Conservation (phyloP, 2,797 vertebrate genomes). For the Scomberomorus guttatus region DNA sequence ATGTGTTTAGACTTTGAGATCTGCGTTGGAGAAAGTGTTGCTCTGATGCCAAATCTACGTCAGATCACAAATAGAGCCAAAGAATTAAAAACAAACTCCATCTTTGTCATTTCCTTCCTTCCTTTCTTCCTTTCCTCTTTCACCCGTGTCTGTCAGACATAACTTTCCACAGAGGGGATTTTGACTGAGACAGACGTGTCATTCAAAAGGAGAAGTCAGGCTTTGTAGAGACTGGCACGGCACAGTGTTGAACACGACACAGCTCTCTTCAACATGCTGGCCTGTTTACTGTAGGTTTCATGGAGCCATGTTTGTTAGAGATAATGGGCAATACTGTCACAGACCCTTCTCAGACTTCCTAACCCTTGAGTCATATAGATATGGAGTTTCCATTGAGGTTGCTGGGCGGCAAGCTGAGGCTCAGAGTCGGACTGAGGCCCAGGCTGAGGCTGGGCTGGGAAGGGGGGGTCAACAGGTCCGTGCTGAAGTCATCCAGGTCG, state of each 20-base stretch:
- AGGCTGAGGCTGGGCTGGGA: conserved; percentile 3
- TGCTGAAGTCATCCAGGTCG: conserved; percentile 49
- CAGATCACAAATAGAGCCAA: conserved; percentile 10
- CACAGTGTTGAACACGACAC: neutral
- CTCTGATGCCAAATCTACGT: conserved; percentile 7
- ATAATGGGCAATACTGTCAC: conserved; percentile 4
- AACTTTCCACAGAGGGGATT: conserved; percentile 45
- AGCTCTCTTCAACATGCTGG: neutral
- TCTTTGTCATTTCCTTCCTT: conserved; percentile 51
- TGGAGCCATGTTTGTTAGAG: conserved; percentile 3
- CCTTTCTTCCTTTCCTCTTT: conserved; percentile 54
- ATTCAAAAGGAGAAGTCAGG: conserved; percentile 63
- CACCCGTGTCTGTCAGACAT: conserved; percentile 44
- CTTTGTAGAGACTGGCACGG: conserved; percentile 37
- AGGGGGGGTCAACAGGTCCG: neutral
- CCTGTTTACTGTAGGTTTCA: neutral
- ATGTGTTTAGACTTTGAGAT: neutral
- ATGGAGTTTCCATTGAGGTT: conserved; percentile 60
- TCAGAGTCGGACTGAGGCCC: conserved; percentile 49
- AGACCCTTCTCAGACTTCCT: neutral
- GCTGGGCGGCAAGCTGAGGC: conserved; percentile 81
- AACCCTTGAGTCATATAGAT: conserved; percentile 47
- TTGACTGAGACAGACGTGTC: conserved; percentile 28
- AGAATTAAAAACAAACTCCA: conserved; percentile 23
- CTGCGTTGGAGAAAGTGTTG: neutral